These are phyloP conservation scores for Macropodus opercularis DNA, from an alignment of 2,797 vertebrate species.

Conservation along the genomic window DNA sequence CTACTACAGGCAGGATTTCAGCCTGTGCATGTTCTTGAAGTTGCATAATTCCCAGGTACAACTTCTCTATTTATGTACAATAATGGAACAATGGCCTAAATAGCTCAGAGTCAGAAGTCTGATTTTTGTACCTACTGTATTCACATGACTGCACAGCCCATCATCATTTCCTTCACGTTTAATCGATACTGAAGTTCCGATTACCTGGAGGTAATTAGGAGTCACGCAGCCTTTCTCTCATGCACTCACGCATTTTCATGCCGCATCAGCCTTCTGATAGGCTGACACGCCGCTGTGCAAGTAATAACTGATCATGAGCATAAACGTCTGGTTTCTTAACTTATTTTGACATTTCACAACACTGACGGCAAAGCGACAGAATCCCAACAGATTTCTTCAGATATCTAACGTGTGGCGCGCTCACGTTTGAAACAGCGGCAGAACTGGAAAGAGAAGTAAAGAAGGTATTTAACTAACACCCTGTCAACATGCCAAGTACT, in stretches of 20 bases:
- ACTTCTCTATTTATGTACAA: background rate
- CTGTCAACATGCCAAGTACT: background rate
- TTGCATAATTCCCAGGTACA: background rate
- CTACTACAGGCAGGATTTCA: background rate
- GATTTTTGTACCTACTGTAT: background rate
- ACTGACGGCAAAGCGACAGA: background rate
- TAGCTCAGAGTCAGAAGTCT: background rate
- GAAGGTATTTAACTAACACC: background rate
- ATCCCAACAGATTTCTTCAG: background rate
- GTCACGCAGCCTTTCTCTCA: background rate
- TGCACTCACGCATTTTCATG: background rate
- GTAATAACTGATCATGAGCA: background rate
- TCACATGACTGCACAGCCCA: background rate
- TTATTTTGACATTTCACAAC: background rate
- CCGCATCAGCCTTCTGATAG: background rate
- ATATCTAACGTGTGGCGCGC: background rate
- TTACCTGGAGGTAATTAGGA: background rate
- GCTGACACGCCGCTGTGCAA: no score
- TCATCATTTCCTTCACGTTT: background rate
- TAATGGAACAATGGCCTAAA: background rate
- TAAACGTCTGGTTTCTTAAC: background rate
- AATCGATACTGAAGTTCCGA: background rate
- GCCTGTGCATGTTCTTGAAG: background rate
- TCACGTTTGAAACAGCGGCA: background rate
- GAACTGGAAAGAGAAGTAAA: background rate